phyloP scores from a whole-genome alignment of 2,888 invertebrate species.

The Tenthredo notha region DNA sequence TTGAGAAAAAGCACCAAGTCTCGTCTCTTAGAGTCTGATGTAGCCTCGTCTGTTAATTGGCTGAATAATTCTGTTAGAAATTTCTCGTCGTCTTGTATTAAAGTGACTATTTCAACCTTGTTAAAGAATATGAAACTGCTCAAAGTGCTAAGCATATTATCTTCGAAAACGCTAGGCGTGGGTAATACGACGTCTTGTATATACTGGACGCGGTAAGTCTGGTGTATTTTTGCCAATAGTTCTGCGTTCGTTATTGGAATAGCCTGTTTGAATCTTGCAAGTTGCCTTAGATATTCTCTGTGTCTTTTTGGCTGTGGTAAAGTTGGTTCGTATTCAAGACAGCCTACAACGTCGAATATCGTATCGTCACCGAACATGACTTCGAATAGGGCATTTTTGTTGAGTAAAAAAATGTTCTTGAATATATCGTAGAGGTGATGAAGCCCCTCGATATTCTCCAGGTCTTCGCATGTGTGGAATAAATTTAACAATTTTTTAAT shows the following conservation, averaged over 20 bases:
- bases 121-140: constrained; percentile 99
- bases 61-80: constrained; percentile 97
- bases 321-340: constrained; percentile 98
- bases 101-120: constrained; percentile 99
- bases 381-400: constrained; percentile 98
- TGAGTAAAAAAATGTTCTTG: constrained; percentile 98
- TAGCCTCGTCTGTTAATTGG: constrained; percentile 93
- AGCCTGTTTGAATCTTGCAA: constrained; percentile 95
- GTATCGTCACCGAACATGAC: constrained; percentile 98
- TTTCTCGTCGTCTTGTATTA: constrained; percentile 98
- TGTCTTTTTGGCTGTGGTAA: constrained; percentile 93
- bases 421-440: constrained; percentile 98
- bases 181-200: constrained; percentile 99
- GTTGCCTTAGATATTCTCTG: constrained; percentile 95
- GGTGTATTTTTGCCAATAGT: constrained; percentile 98
- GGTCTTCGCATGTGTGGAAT: constrained; percentile 98
- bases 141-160: constrained; percentile 98
- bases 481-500: constrained; percentile 96
- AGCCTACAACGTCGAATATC: constrained; percentile 98
- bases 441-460: constrained; percentile 96
- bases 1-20: constrained; percentile 98
- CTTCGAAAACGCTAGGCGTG: constrained; percentile 99
- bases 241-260: constrained; percentile 97
- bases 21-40: constrained; percentile 90
- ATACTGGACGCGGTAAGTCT: constrained; percentile 99